Evolutionary conservation across 2,888 invertebrate species (phyloP).

Genomic region (Isotomurus palustris): DNA sequence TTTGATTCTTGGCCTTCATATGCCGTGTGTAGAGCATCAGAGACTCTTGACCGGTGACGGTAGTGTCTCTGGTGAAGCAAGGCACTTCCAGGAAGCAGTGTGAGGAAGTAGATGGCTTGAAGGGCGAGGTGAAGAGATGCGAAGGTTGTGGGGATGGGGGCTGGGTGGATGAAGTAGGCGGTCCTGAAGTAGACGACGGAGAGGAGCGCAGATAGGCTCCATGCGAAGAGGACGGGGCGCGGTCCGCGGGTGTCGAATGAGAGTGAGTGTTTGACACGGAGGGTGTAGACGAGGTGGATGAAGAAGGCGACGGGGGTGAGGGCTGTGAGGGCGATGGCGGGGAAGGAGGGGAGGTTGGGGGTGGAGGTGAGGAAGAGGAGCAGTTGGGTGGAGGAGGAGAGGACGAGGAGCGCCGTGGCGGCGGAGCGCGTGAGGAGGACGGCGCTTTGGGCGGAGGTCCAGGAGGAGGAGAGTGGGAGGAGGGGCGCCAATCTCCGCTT

Average conservation of each 20-base stretch:
- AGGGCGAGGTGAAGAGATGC: slow-evolving; percentile 50
- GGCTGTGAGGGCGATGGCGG: slow-evolving; percentile 67
- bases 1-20: slow-evolving; percentile 45
- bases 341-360: slow-evolving; percentile 51
- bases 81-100: slow-evolving; percentile 62
- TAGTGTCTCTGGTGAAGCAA: slow-evolving; percentile 41
- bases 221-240: slow-evolving; percentile 61
- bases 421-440: slow-evolving; percentile 63
- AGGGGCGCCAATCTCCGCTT: slow-evolving; percentile 53
- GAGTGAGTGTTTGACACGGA: slow-evolving; percentile 58
- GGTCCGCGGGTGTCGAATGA: slow-evolving; percentile 69
- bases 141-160: no score
- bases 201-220: slow-evolving; percentile 64
- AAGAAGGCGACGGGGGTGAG: slow-evolving; percentile 74
- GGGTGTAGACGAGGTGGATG: slow-evolving; percentile 69
- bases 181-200: slow-evolving; percentile 66
- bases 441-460: slow-evolving; percentile 61
- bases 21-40: slow-evolving; percentile 32
- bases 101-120: slow-evolving; percentile 65
- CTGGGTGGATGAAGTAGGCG: slow-evolving; percentile 45
- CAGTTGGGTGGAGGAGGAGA: slow-evolving; percentile 56
- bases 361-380: slow-evolving; percentile 48
- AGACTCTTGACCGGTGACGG: slow-evolving; percentile 25
- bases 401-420: slow-evolving; percentile 60
- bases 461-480: slow-evolving; percentile 56